Percentiles rank a stretch among this genome's conserved stretches.
Conservation (phyloP, 1,140 invertebrate genomes). For the Trichoplusia ni region DNA sequence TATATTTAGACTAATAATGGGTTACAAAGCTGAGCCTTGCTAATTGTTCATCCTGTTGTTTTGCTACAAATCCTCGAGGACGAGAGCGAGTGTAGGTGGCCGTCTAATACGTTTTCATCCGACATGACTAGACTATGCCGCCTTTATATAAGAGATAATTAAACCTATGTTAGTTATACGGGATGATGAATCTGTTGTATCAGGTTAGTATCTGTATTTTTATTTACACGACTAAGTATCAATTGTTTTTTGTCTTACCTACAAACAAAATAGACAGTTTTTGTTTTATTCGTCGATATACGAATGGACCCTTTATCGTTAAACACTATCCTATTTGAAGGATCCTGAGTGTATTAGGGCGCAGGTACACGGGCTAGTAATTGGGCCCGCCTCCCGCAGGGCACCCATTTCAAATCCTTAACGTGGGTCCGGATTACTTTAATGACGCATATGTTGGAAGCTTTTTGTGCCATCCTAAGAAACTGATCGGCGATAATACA, state of each 20-base stretch:
- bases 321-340: background rate
- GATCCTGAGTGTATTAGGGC: background rate
- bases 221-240: too few species aligned
- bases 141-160: background rate
- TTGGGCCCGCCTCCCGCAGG: slow-evolving; percentile 53
- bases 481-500: slow-evolving; percentile 41
- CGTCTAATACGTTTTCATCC: background rate
- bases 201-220: too few species aligned
- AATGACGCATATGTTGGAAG: slow-evolving; percentile 55
- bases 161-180: too few species aligned
- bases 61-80: slow-evolving; percentile 7
- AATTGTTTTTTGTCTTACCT: background rate
- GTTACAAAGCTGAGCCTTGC: background rate
- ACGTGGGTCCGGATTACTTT: slow-evolving; percentile 51
- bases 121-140: too few species aligned
- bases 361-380: slow-evolving; percentile 50
- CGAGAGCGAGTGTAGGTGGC: background rate
- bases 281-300: too few species aligned
- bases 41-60: slow-evolving; percentile 12
- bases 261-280: background rate
- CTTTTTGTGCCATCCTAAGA: slow-evolving; percentile 51
- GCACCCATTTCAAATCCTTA: slow-evolving; percentile 57
- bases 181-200: too few species aligned
- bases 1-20: slow-evolving; percentile 3
- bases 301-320: too few species aligned